Percentiles rank a stretch among this genome's conserved stretches.
Evolutionary conservation across 2,797 vertebrate species (phyloP).

Genomic region (Melanotaenia pygmaea): DNA sequence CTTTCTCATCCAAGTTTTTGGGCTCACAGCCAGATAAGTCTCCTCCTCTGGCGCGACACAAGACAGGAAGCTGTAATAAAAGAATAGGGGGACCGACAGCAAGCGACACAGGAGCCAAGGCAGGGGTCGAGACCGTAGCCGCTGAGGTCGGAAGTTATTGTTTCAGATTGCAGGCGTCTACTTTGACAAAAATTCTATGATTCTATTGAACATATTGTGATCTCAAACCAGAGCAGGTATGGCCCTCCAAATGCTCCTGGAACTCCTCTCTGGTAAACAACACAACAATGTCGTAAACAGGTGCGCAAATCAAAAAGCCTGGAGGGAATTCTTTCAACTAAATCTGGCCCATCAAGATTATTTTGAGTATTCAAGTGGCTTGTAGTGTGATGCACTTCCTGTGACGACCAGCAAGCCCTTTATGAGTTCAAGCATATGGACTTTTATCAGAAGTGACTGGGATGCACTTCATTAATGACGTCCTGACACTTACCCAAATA

Average conservation of each 20-base stretch:
- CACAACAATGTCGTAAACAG: conserved; percentile 7
- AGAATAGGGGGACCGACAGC: conserved; percentile 76
- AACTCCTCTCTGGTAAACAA: conserved; percentile 8
- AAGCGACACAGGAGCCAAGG: conserved; percentile 69
- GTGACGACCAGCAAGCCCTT: not conserved
- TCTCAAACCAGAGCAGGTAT: conserved; percentile 22
- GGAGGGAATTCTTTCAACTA: not conserved
- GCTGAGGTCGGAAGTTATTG: conserved; percentile 79
- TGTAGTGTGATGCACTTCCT: not conserved
- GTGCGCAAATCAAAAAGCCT: not conserved
- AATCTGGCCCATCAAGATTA: not conserved
- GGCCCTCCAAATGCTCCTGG: not conserved
- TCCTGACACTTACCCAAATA: not conserved
- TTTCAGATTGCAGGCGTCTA: conserved; percentile 69
- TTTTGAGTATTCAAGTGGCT: not conserved
- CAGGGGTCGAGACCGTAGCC: conserved; percentile 72
- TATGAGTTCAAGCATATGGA: not conserved
- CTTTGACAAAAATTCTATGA: conserved; percentile 52
- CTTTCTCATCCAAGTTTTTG: conserved; percentile 62
- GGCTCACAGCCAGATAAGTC: conserved; percentile 73
- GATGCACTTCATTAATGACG: not conserved
- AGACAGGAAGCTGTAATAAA: conserved; percentile 86
- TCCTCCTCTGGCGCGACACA: conserved; percentile 83
- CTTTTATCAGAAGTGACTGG: not conserved
- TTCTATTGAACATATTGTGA: conserved; percentile 51